These are phyloP conservation scores for Momotus momota DNA, from an alignment of 2,797 vertebrate genomes.

Conservation along the genomic window DNA sequence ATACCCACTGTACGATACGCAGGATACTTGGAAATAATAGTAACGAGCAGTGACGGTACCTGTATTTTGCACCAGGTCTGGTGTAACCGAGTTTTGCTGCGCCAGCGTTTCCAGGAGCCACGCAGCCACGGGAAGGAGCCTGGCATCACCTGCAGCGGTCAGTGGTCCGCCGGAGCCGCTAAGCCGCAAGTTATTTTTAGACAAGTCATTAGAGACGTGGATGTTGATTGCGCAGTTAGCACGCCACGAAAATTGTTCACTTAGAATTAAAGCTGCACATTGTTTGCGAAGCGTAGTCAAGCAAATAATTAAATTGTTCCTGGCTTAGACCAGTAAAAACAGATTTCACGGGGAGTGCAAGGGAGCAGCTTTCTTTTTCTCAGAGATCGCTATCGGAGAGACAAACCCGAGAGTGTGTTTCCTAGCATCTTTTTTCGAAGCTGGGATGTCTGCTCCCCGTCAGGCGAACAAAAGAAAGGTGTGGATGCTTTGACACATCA, in stretches of 20 bases:
- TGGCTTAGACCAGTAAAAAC: background rate
- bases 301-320: slow-evolving; percentile 18
- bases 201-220: background rate
- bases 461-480: slow-evolving; percentile 34
- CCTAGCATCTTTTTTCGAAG: background rate
- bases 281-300: background rate
- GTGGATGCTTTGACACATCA: background rate
- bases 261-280: background rate
- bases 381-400: background rate
- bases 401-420: background rate
- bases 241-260: background rate
- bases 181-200: background rate
- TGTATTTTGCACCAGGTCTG: background rate
- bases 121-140: background rate
- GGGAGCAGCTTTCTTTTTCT: background rate
- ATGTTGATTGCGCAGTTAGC: background rate
- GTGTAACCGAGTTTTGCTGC: background rate
- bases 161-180: background rate
- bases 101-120: background rate
- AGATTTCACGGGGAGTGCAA: background rate
- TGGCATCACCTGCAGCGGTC: slow-evolving; percentile 1
- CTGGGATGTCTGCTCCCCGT: background rate
- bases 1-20: background rate
- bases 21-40: background rate
- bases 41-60: background rate